Percentiles rank a stretch among this genome's conserved stretches.
These are phyloP conservation scores for Drosophila obscura DNA, from an alignment of 1,140 invertebrate genomes.

Conservation along the genomic window DNA sequence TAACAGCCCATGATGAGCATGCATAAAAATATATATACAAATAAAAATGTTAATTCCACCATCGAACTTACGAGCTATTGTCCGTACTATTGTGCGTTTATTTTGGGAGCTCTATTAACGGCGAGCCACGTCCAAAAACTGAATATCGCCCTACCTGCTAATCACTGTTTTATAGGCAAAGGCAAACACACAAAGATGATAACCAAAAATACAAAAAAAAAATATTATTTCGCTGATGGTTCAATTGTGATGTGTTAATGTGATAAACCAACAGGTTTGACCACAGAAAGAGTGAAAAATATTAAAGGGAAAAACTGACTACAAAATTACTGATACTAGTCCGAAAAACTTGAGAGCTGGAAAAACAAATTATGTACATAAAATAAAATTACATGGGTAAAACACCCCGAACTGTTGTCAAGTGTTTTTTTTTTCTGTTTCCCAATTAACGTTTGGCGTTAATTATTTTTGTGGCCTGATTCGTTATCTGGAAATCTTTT, in stretches of 20 bases:
- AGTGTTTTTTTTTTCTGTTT: neutral
- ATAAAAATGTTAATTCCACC: neutral
- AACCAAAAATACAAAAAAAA: neutral
- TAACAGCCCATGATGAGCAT: constrained; percentile 24
- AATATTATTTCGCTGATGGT: constrained; percentile 29
- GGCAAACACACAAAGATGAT: constrained; percentile 8
- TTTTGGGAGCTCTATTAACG: constrained; percentile 14
- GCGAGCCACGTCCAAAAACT: constrained; percentile 35
- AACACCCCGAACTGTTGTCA: neutral
- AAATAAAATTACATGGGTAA: neutral
- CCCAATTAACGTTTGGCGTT: constrained; percentile 2
- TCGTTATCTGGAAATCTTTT: constrained; percentile 26
- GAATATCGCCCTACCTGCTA: constrained; percentile 9
- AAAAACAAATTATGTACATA: neutral
- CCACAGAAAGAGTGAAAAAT: neutral
- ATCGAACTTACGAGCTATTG: constrained; percentile 13
- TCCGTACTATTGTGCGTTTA: neutral
- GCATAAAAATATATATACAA: constrained; percentile 20
- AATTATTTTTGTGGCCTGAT: constrained; percentile 7
- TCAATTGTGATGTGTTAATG: constrained; percentile 62
- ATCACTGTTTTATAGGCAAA: constrained; percentile 27
- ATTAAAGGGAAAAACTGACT: neutral
- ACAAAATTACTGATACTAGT: no score
- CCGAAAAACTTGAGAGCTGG: neutral
- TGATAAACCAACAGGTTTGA: constrained; percentile 5